A percentile compares a stretch with the other conserved stretches of the same genome.
phyloP scores from a whole-genome alignment of 2,888 invertebrate genomes.

The Papilio elwesi region DNA sequence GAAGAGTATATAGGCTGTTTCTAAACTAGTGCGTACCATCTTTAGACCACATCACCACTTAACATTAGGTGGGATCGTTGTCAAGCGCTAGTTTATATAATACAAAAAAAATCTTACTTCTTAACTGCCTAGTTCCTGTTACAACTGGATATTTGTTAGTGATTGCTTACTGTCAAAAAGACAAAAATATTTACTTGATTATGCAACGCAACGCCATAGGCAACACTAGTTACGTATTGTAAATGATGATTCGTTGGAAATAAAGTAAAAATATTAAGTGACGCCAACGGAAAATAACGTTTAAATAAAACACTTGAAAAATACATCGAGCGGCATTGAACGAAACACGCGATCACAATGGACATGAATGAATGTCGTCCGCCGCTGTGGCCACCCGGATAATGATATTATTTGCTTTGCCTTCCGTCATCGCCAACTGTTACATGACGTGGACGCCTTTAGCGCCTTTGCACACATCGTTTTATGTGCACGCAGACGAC shows the following conservation, averaged over 20 bases:
- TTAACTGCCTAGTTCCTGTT: neutral
- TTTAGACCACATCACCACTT: too few species aligned
- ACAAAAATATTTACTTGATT: constrained; percentile 7
- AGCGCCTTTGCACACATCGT: neutral
- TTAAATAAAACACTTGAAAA: constrained; percentile 48
- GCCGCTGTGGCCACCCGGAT: constrained; percentile 60
- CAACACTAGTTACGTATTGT: constrained; percentile 4
- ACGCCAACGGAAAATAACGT: constrained; percentile 40
- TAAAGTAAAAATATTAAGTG: constrained; percentile 20
- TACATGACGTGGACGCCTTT: constrained; percentile 41
- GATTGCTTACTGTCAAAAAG: neutral
- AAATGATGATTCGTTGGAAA: constrained; percentile 5
- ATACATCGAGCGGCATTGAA: constrained; percentile 74
- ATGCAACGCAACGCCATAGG: neutral
- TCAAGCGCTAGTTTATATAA: too few species aligned
- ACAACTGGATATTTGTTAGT: neutral
- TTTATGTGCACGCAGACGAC: too few species aligned
- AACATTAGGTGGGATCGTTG: too few species aligned
- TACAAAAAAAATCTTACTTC: too few species aligned
- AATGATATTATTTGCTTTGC: constrained; percentile 66
- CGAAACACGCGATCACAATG: constrained; percentile 69
- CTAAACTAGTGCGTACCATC: too few species aligned
- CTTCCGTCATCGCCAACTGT: constrained; percentile 71
- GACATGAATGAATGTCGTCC: constrained; percentile 71
- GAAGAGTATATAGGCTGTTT: too few species aligned